phyloP scores from a whole-genome alignment of 2,113 vertebrate species.

The Chlamydotis undulata region DNA sequence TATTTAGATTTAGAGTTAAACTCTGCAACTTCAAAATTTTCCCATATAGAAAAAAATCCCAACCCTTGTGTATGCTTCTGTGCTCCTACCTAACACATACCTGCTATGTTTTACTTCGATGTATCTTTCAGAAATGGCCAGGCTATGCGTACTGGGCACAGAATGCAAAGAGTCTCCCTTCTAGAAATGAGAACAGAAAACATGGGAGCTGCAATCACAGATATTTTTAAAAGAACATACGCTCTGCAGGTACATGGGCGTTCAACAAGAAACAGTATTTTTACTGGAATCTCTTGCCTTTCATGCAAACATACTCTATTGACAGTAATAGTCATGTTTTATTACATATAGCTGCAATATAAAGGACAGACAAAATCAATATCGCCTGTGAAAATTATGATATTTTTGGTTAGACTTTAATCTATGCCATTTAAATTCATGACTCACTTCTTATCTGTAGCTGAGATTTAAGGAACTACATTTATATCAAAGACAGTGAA shows the following conservation, averaged over 20 bases:
- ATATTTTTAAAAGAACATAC: not conserved
- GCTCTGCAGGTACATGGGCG: not conserved
- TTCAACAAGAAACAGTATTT: not conserved
- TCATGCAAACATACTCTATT: not conserved
- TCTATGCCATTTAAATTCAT: conserved; percentile 39
- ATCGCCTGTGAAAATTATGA: not conserved
- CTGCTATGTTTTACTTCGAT: not conserved
- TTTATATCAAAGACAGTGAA: conserved; percentile 39
- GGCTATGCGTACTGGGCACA: not conserved
- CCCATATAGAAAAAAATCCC: not conserved
- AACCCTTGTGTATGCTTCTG: not conserved
- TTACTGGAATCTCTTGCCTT: not conserved
- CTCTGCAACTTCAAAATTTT: not conserved
- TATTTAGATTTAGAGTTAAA: not conserved
- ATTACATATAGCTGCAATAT: not conserved
- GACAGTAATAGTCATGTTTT: not conserved
- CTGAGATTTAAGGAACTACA: conserved; percentile 28
- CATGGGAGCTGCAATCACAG: not conserved
- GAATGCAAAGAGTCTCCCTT: not conserved
- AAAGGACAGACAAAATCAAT: not conserved
- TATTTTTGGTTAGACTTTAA: conserved; percentile 30
- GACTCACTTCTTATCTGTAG: conserved; percentile 20
- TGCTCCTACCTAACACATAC: not conserved
- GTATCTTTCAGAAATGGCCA: not conserved
- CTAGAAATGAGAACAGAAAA: not conserved